Conservation (phyloP, 2,888 invertebrate species). For the Hofmannophila pseudospretella region DNA sequence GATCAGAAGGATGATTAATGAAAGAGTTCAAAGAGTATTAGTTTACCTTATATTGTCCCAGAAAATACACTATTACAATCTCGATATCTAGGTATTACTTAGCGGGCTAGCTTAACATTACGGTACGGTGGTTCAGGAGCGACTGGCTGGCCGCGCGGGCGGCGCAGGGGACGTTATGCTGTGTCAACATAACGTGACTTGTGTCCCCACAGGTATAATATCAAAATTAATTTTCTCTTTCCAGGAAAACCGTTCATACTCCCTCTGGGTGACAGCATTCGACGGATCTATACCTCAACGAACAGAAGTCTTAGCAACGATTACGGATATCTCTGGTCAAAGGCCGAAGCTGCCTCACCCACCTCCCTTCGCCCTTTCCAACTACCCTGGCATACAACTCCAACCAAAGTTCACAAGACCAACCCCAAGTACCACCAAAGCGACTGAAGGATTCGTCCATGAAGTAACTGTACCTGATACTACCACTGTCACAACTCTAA, state of each 20-base stretch:
- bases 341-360: constrained; percentile 48
- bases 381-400: constrained; percentile 24
- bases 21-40: too few species aligned
- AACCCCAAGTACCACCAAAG: constrained; percentile 50
- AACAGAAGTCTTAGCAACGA: constrained; percentile 57
- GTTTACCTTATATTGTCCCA: too few species aligned
- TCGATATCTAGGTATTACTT: too few species aligned
- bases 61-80: too few species aligned
- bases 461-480: constrained; percentile 53
- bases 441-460: constrained; percentile 34
- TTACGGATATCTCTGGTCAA: constrained; percentile 50
- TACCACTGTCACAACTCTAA: constrained; percentile 40
- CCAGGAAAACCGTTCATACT: constrained; percentile 64
- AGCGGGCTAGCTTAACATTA: too few species aligned
- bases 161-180: too few species aligned
- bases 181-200: too few species aligned
- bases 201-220: too few species aligned
- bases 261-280: constrained; percentile 62
- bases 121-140: too few species aligned
- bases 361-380: constrained; percentile 38
- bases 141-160: too few species aligned
- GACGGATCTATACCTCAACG: constrained; percentile 62
- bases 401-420: constrained; percentile 37
- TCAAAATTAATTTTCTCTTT: too few species aligned
- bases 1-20: too few species aligned